Conservation (phyloP, 2,113 vertebrate species). For the Tachycineta bicolor region DNA sequence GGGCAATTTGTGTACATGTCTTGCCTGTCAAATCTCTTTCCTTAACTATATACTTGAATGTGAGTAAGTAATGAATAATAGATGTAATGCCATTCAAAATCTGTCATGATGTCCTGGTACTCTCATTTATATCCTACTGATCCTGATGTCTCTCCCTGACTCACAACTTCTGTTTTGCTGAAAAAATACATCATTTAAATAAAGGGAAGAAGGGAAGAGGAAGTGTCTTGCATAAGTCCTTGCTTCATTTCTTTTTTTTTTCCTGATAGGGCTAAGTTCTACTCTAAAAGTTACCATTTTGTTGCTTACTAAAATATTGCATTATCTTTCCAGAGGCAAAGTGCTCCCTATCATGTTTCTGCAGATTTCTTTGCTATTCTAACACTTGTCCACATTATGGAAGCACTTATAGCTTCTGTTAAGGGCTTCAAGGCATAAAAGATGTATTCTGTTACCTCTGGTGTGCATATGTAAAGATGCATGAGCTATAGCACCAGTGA, state of each 20-base stretch:
- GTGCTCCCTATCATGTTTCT: background rate
- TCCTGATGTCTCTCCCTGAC: background rate
- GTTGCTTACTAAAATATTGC: background rate
- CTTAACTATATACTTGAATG: conserved; percentile 36
- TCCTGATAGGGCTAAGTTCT: background rate
- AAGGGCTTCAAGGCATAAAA: background rate
- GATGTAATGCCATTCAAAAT: conserved; percentile 44
- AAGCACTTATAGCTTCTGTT: background rate
- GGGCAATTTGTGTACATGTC: conserved; percentile 29
- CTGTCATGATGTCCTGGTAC: background rate
- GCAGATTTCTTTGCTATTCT: background rate
- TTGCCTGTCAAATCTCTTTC: conserved; percentile 32
- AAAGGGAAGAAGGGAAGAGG: background rate
- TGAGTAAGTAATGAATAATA: conserved; percentile 56
- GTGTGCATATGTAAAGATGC: background rate
- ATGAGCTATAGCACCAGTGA: background rate
- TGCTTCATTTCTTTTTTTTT: background rate
- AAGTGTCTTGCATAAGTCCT: background rate
- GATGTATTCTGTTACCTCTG: background rate
- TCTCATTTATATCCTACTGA: background rate
- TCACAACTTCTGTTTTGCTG: background rate
- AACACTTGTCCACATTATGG: background rate
- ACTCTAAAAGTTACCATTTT: background rate
- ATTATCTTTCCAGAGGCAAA: background rate
- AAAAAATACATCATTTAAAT: background rate